Percentiles rank a stretch among this genome's conserved stretches.
These are phyloP conservation scores for Palythoa grandiflora DNA, from an alignment of 92 coral and sea anemone species.

Conservation along the genomic window DNA sequence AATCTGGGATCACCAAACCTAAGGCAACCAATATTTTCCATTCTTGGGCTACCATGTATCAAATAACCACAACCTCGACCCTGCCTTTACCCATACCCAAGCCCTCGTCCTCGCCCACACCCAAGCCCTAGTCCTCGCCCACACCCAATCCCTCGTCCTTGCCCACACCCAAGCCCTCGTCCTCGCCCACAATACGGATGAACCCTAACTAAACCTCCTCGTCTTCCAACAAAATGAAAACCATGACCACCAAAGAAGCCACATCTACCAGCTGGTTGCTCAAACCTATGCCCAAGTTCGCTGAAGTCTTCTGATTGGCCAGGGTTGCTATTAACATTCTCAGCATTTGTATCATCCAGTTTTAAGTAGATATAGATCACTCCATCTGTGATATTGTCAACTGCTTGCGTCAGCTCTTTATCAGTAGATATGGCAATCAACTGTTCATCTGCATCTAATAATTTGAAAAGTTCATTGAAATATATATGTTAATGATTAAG, in stretches of 20 bases:
- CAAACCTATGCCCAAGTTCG: neutral
- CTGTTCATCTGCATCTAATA: constrained; percentile 67
- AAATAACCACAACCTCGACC: neutral
- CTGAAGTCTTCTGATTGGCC: neutral
- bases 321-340: neutral
- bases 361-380: constrained; percentile 62
- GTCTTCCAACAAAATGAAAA: constrained; percentile 16
- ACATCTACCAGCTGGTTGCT: neutral
- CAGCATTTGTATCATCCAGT: constrained; percentile 1
- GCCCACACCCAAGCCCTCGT: no score
- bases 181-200: neutral
- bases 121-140: neutral
- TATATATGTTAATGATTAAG: no score
- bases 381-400: constrained; percentile 48
- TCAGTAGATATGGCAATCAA: constrained; percentile 66
- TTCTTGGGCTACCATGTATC: neutral
- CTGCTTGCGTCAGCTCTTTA: constrained; percentile 71
- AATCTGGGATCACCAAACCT: constrained; percentile 10
- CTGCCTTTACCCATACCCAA: no score
- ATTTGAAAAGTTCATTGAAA: neutral
- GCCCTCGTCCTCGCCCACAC: neutral
- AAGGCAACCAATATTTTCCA: neutral
- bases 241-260: neutral
- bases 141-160: no score
- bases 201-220: constrained; percentile 15